Percentiles rank a stretch among this genome's conserved stretches.
phyloP scores from a whole-genome alignment of 2,888 invertebrate genomes.

The Charanyca ferruginea region DNA sequence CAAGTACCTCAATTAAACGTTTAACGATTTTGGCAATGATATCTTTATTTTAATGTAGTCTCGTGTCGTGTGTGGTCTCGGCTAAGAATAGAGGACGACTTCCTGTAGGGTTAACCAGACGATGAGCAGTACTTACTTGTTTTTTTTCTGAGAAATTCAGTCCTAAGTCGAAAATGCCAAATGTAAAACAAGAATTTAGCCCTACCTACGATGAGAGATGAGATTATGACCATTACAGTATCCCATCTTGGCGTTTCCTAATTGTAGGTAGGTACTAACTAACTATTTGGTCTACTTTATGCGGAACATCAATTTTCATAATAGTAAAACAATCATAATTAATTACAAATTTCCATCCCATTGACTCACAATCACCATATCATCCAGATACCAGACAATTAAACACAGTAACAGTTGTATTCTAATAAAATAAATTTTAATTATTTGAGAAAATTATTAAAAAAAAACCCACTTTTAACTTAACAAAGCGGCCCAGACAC shows the following conservation, averaged over 20 bases:
- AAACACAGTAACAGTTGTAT: too few relatives aligned
- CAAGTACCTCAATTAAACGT: conserved; percentile 19
- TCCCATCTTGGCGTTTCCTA: too few relatives aligned
- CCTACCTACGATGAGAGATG: too few relatives aligned
- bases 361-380: neutral
- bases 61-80: conserved; percentile 19
- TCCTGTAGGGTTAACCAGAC: neutral
- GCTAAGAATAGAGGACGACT: conserved; percentile 5
- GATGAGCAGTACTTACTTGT: too few relatives aligned
- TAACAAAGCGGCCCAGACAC: conserved; percentile 9
- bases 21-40: conserved; percentile 16
- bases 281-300: too few relatives aligned
- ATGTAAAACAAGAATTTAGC: too few relatives aligned
- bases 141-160: neutral
- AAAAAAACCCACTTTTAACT: conserved; percentile 11
- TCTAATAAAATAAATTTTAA: neutral
- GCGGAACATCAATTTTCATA: too few relatives aligned
- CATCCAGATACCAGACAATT: neutral
- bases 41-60: conserved; percentile 6
- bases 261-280: too few relatives aligned
- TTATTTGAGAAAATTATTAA: neutral
- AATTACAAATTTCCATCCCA: neutral
- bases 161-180: too few relatives aligned
- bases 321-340: neutral
- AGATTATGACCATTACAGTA: too few relatives aligned